A percentile compares a stretch with the other conserved stretches of the same genome.
Conservation (phyloP, 1,140 invertebrate genomes). For the Anastrepha obliqua region DNA sequence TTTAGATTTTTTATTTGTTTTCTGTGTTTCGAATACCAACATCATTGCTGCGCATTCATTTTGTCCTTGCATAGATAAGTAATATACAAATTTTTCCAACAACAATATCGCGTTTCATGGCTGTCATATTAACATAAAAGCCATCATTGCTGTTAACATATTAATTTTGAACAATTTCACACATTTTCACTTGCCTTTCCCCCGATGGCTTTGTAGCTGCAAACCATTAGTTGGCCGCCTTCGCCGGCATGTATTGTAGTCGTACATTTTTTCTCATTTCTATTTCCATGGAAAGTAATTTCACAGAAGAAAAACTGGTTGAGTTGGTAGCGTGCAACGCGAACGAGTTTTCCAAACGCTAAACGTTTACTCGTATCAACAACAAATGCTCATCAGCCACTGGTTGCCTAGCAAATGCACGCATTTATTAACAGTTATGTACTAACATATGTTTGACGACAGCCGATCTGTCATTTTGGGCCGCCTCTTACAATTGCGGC, state of each 20-base stretch:
- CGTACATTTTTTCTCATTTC: background rate
- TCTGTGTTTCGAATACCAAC: too few species aligned
- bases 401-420: too few species aligned
- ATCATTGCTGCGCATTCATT: too few species aligned
- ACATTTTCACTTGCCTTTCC: conserved; percentile 16
- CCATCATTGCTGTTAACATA: background rate
- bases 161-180: background rate
- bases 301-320: conserved; percentile 17
- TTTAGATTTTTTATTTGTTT: too few species aligned
- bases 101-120: background rate
- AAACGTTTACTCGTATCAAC: background rate
- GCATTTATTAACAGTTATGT: background rate
- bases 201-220: background rate
- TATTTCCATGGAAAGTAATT: conserved; percentile 52
- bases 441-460: background rate
- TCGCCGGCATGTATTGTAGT: background rate
- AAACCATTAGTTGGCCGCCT: background rate
- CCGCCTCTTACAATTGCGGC: background rate
- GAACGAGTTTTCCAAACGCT: conserved; percentile 12
- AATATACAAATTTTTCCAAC: too few species aligned
- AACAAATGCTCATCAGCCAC: background rate
- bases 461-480: background rate
- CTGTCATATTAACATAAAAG: background rate
- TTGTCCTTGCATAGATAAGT: too few species aligned
- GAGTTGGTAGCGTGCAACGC: background rate